Percentiles rank a stretch among this genome's conserved stretches.
phyloP scores from a whole-genome alignment of 2,797 vertebrate species.

The Dromococcyx pavoninus region DNA sequence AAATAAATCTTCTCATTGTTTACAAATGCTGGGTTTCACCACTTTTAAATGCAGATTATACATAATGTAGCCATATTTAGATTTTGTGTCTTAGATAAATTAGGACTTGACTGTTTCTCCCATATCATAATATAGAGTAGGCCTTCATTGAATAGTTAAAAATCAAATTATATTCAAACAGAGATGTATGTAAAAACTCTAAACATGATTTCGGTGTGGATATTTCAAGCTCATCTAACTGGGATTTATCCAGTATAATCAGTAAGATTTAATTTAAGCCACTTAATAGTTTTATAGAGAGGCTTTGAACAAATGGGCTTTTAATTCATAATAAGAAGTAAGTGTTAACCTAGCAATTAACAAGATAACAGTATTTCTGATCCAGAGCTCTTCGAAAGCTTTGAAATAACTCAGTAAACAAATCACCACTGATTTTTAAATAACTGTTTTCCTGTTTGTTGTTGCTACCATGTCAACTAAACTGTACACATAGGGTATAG shows the following conservation, averaged over 20 bases:
- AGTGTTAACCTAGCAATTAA: constrained; percentile 46
- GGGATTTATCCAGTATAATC: background rate
- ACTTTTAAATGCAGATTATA: background rate
- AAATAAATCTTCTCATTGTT: background rate
- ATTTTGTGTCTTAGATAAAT: background rate
- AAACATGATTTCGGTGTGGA: background rate
- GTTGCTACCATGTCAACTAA: background rate
- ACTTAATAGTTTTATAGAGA: constrained; percentile 35
- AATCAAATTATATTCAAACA: constrained; percentile 15
- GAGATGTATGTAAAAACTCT: background rate
- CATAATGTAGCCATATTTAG: background rate
- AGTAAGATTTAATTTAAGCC: constrained; percentile 42
- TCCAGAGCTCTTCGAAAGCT: background rate
- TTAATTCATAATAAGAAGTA: constrained; percentile 18
- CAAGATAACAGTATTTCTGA: constrained; percentile 12
- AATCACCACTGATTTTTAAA: background rate
- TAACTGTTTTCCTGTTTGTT: constrained; percentile 6
- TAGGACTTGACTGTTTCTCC: background rate
- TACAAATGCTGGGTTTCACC: background rate
- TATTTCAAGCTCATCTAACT: constrained; percentile 26
- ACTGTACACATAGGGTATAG: background rate
- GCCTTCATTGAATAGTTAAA: background rate
- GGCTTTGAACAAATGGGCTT: background rate
- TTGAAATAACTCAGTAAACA: constrained; percentile 19
- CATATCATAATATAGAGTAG: background rate